phyloP scores from a whole-genome alignment of 1,140 invertebrate genomes.

The Chironomus tepperi region DNA sequence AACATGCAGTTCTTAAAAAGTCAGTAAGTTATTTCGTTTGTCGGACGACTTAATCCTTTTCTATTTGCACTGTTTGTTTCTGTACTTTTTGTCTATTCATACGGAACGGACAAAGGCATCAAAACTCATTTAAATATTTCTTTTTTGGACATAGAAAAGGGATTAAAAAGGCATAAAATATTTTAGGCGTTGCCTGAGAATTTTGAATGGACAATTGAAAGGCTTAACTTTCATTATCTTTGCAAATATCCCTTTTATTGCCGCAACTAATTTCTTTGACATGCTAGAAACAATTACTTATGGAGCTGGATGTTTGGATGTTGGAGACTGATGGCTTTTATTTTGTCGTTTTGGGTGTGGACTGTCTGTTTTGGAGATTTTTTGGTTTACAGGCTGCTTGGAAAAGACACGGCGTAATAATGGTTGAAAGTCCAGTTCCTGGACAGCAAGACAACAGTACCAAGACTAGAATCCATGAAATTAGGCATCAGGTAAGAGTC shows the following conservation, averaged over 20 bases:
- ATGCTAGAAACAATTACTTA: no score
- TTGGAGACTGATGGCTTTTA: no score
- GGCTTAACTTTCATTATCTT: neutral
- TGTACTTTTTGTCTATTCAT: neutral
- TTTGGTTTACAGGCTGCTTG: no score
- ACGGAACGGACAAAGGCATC: neutral
- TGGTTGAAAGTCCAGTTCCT: no score
- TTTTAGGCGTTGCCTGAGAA: neutral
- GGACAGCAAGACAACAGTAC: no score
- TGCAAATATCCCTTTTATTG: neutral
- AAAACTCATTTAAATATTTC: neutral
- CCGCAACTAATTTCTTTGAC: neutral
- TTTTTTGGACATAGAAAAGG: neutral
- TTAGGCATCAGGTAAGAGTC: no score
- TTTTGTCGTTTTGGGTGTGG: no score
- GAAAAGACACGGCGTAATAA: no score
- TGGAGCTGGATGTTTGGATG: no score
- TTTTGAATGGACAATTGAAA: constrained; percentile 7
- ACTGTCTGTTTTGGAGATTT: no score
- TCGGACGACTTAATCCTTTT: neutral
- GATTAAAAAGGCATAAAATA: neutral
- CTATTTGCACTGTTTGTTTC: neutral
- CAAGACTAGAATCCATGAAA: no score
- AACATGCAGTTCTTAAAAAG: neutral
- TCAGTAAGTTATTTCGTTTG: neutral